A percentile compares a stretch with the other conserved stretches of the same genome.
phyloP scores from a whole-genome alignment of 1,140 invertebrate species.

The Penaeus japonicus region DNA sequence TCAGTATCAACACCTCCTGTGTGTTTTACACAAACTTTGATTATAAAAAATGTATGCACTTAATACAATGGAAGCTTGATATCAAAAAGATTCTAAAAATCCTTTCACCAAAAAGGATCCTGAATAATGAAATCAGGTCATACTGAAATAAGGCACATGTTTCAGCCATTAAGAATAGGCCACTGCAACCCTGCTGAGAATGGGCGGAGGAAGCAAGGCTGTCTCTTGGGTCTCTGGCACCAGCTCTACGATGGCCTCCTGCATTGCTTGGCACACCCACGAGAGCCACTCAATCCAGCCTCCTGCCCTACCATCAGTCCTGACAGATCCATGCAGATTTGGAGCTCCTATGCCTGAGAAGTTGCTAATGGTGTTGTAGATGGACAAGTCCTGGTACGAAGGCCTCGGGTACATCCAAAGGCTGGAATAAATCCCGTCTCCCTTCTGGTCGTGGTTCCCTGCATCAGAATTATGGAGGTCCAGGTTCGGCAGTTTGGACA shows the following conservation, averaged over 20 bases:
- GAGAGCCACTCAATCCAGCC: not conserved
- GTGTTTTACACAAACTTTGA: too few species aligned
- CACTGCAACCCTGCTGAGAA: slow-evolving; percentile 19
- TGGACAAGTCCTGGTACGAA: slow-evolving; percentile 30
- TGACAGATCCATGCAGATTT: slow-evolving; percentile 17
- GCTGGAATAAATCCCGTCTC: slow-evolving; percentile 45
- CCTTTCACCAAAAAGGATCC: slow-evolving; percentile 29
- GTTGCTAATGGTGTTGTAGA: slow-evolving; percentile 34
- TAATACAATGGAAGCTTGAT: too few species aligned
- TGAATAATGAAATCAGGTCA: not conserved
- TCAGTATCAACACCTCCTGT: too few species aligned
- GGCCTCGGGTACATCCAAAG: slow-evolving; percentile 40
- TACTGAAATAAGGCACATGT: slow-evolving; percentile 33
- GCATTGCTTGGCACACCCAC: not conserved
- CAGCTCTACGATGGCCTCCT: not conserved
- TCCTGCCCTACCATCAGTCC: slow-evolving; percentile 25
- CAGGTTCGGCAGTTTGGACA: not conserved
- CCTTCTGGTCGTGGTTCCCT: slow-evolving; percentile 13
- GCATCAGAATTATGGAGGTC: slow-evolving; percentile 4
- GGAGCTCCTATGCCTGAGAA: slow-evolving; percentile 47
- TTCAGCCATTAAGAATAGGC: not conserved
- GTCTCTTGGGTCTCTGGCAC: not conserved
- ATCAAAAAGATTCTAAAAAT: not conserved
- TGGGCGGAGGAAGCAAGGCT: not conserved
- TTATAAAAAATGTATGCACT: too few species aligned